These are phyloP conservation scores for Astyanax mexicanus DNA, from an alignment of 2,797 vertebrate genomes.

Conservation along the genomic window DNA sequence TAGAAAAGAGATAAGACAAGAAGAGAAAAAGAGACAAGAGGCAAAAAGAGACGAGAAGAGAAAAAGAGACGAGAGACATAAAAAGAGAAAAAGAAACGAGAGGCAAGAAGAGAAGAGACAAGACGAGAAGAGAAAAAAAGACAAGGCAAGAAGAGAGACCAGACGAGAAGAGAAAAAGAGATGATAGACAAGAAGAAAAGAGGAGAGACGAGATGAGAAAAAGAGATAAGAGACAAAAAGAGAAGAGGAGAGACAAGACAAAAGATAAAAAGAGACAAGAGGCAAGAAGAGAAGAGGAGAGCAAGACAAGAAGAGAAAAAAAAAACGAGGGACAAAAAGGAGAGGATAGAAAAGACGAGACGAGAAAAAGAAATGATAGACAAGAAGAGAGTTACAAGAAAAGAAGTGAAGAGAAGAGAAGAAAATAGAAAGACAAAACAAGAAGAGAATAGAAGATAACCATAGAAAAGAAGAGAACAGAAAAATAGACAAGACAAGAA, in stretches of 20 bases:
- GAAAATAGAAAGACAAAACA: no score
- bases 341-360: slow-evolving; percentile 15
- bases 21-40: background rate
- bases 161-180: slow-evolving; percentile 26
- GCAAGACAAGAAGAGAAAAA: no score
- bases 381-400: no score
- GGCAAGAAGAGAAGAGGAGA: background rate
- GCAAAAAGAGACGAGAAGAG: no score
- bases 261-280: slow-evolving; percentile 10
- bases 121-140: background rate
- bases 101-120: background rate
- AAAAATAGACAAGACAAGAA: background rate
- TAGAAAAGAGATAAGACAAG: background rate
- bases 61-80: slow-evolving; percentile 18
- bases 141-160: background rate
- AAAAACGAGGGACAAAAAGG: no score
- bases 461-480: background rate
- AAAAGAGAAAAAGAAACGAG: slow-evolving; percentile 21
- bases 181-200: slow-evolving; percentile 1
- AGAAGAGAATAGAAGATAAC: slow-evolving; percentile 17
- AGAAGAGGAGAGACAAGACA: slow-evolving; percentile 26
- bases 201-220: background rate
- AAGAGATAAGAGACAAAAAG: background rate
- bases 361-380: no score
- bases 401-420: slow-evolving; percentile 24